Percentiles rank a stretch among this genome's conserved stretches.
Conservation (phyloP, 2,888 invertebrate genomes). For the Selenia dentaria region DNA sequence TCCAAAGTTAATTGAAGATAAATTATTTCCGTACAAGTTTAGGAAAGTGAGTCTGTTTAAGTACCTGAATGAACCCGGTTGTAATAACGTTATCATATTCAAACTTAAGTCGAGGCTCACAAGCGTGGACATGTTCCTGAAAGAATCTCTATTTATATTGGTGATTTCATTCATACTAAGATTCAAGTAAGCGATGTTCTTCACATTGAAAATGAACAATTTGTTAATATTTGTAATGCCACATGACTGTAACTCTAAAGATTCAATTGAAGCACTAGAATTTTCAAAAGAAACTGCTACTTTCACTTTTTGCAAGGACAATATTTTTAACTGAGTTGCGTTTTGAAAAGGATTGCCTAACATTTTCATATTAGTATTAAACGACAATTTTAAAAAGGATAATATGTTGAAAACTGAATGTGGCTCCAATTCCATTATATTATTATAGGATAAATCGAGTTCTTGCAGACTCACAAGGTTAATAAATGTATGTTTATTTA, state of each 20-base stretch:
- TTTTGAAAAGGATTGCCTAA: no score
- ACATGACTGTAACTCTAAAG: background rate
- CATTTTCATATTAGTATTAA: no score
- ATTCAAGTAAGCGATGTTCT: background rate
- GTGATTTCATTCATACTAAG: background rate
- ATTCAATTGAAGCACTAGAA: background rate
- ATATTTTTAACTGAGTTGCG: background rate
- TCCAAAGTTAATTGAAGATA: background rate
- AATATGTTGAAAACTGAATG: no score
- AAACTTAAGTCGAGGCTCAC: background rate
- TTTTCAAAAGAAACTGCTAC: background rate
- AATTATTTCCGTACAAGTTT: background rate
- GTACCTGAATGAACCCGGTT: background rate
- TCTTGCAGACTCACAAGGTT: slow-evolving; percentile 10
- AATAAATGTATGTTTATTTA: slow-evolving; percentile 7
- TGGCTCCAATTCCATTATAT: slow-evolving; percentile 17
- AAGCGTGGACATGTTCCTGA: background rate
- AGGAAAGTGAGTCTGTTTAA: background rate
- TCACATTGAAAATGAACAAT: background rate
- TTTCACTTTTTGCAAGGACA: background rate
- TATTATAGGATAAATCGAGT: slow-evolving; percentile 24
- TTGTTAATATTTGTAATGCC: background rate
- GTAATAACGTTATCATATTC: background rate
- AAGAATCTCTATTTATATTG: background rate
- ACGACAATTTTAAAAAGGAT: no score